Conservation (phyloP, 1,140 invertebrate species). For the Apis mellifera region DNA sequence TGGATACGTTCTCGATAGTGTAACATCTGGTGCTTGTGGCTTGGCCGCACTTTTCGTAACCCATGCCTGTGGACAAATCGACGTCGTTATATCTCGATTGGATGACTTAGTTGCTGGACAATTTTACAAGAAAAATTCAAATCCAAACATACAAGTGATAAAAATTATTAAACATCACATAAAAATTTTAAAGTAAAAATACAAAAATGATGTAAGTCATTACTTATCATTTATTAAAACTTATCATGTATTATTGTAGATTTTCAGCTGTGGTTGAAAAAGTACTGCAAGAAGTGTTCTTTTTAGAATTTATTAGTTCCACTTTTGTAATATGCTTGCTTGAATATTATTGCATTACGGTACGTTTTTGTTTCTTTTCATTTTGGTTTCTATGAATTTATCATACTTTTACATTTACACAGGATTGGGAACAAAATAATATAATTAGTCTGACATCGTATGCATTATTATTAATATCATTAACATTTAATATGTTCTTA, state of each 20-base stretch:
- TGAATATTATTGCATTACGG: constrained; percentile 69
- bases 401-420: constrained; percentile 4
- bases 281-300: constrained; percentile 62
- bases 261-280: constrained; percentile 60
- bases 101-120: constrained; percentile 35
- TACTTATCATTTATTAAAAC: neutral
- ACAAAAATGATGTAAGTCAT: neutral
- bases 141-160: constrained; percentile 18
- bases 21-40: constrained; percentile 13
- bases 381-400: neutral
- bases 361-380: neutral
- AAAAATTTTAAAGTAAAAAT: constrained; percentile 34
- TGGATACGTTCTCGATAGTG: constrained; percentile 32
- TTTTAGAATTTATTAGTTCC: constrained; percentile 64
- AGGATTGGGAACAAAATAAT: constrained; percentile 67
- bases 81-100: constrained; percentile 51
- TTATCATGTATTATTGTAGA: constrained; percentile 24
- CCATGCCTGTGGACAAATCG: constrained; percentile 52
- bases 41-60: neutral
- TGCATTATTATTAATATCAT: constrained; percentile 57
- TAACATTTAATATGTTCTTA: constrained; percentile 68
- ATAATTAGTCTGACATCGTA: constrained; percentile 51
- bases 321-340: constrained; percentile 66
- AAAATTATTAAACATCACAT: constrained; percentile 49
- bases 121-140: neutral